Evolutionary conservation across 1,140 invertebrate genomes (phyloP).

Genomic region (Lucilia sericata): DNA sequence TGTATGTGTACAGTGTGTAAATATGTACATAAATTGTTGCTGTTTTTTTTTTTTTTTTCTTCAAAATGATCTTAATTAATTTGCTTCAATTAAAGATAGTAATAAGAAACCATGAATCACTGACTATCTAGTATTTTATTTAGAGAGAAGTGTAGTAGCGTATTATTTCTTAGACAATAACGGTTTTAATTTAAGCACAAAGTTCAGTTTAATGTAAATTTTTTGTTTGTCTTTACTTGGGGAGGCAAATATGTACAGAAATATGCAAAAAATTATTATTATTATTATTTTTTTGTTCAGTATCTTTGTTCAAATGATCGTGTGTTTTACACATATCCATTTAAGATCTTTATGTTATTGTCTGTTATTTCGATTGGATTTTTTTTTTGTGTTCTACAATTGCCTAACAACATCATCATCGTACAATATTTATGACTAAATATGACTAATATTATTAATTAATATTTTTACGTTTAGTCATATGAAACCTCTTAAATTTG

Average conservation of each 20-base stretch:
- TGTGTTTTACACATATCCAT: not conserved
- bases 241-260: not conserved
- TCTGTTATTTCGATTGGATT: not conserved
- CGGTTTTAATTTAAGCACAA: slow-evolving; percentile 21
- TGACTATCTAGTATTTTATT: not conserved
- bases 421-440: not conserved
- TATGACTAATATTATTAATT: slow-evolving; percentile 42
- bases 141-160: not conserved
- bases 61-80: slow-evolving; percentile 34
- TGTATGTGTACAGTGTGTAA: not conserved
- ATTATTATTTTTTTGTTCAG: not conserved
- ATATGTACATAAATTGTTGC: no score
- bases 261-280: not conserved
- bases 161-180: not conserved
- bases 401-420: not conserved
- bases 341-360: not conserved
- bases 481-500: slow-evolving; percentile 37
- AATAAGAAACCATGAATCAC: slow-evolving; percentile 41
- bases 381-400: slow-evolving; percentile 6
- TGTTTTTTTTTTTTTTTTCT: not conserved
- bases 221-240: not conserved
- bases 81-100: slow-evolving; percentile 40
- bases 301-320: not conserved
- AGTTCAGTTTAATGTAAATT: slow-evolving; percentile 10
- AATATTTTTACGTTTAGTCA: slow-evolving; percentile 28